A percentile compares a stretch with the other conserved stretches of the same genome.
Conservation (phyloP, 2,113 vertebrate species). For the Pygathrix nemaeus region DNA sequence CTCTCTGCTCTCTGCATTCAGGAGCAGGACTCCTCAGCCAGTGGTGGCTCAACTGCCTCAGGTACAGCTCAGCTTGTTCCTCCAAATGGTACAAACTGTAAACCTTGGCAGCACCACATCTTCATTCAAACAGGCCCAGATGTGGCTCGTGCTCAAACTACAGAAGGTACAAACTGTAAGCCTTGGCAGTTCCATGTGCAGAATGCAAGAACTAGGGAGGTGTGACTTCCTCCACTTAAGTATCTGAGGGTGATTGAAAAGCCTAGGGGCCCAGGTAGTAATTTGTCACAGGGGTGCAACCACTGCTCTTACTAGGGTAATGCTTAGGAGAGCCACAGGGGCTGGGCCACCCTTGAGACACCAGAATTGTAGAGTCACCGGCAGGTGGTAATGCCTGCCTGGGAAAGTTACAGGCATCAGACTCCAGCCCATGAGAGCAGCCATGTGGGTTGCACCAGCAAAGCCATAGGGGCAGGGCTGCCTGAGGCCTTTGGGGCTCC, state of each 20-base stretch:
- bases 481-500: background rate
- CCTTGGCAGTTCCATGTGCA: background rate
- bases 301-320: background rate
- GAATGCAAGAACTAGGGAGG: background rate
- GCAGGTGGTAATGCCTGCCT: background rate
- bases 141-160: background rate
- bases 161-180: background rate
- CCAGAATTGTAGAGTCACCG: background rate
- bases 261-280: background rate
- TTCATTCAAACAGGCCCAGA: background rate
- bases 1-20: background rate
- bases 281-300: background rate
- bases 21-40: background rate
- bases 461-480: background rate
- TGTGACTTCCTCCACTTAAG: background rate
- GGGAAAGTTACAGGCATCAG: background rate
- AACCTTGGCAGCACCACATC: background rate
- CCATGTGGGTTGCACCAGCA: background rate
- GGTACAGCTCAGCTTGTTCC: background rate
- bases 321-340: background rate
- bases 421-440: background rate
- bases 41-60: background rate
- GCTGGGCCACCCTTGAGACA: background rate
- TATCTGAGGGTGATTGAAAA: background rate
- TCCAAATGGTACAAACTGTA: background rate